These are phyloP conservation scores for Polylopha cassiicola DNA, from an alignment of 2,888 invertebrate genomes.

Conservation along the genomic window DNA sequence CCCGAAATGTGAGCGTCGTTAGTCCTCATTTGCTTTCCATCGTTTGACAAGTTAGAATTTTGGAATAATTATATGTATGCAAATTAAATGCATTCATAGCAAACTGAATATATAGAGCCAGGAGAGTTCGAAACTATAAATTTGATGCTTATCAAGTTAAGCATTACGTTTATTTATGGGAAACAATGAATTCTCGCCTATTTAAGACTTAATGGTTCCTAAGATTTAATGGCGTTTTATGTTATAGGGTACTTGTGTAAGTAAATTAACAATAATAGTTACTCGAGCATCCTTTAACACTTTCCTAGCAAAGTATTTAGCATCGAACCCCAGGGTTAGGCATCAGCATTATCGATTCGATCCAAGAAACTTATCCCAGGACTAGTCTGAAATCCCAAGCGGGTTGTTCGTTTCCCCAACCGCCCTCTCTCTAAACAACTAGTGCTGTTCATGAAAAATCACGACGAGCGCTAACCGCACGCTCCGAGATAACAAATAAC, in stretches of 20 bases:
- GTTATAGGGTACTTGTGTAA: no score
- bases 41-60: no score
- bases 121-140: conserved; percentile 16
- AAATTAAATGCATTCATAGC: no score
- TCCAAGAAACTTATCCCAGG: neutral
- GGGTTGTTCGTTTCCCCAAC: conserved; percentile 16
- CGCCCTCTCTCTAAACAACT: conserved; percentile 30
- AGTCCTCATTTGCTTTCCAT: no score
- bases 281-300: no score
- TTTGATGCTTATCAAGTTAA: conserved; percentile 18
- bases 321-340: neutral
- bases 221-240: no score
- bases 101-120: no score
- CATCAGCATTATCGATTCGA: conserved; percentile 5
- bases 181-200: conserved; percentile 4
- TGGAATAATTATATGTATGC: no score
- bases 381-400: conserved; percentile 14
- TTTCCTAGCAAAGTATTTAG: no score
- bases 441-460: conserved; percentile 37
- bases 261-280: no score
- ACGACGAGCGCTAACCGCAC: conserved; percentile 32
- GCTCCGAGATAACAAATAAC: conserved; percentile 43
- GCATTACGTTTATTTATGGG: conserved; percentile 14
- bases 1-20: no score
- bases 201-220: neutral